Evolutionary conservation across 2,888 invertebrate genomes (phyloP), one percentile per base, ranked within the genome.

Genomic region (Embidobia sp.): DNA sequence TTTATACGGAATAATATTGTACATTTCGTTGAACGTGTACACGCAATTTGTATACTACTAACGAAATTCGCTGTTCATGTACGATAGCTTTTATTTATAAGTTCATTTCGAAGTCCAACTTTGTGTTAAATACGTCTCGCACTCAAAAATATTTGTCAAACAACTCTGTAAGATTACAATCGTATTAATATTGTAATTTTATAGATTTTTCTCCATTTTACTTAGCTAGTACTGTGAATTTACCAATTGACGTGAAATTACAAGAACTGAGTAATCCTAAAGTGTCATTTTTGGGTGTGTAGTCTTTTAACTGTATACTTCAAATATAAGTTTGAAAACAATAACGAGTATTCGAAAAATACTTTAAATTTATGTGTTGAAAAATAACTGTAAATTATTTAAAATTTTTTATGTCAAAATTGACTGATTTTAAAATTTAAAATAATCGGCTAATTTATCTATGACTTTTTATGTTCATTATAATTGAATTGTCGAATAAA

Each of bases 1-100:
- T 80, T 82, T 80, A 72, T 80, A 79, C 53, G 46, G 57, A 66
- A 74, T 57, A 79, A 81, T 61, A 63, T 42, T 83, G 83, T 83
- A 84, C 78, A 84, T 84, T 85, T 78, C 75, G 82, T 85, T 85
- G 73, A 80, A 46, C 19, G 40, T 77, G 49, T 46, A 53, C 46
- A 61, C 40, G 40, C 46, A 59, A 61, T 66, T 42, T 70, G 64
- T 53, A 74, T 13, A 35, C 53, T 64, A 31, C 44, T 33, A 37
- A 73, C 66, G 10, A 22, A 49, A 66, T 73, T 33, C 16, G 13
- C 15, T 4, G 10, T 31, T 48, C 33, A 11, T 19, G 18, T 40
- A 57, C 29, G n/a, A 27, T 33, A 13, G 4, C 2, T 48, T 48
- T 29, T 29, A 29, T 29, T 48, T 27, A 48, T 37, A 2, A 37